Conservation (phyloP, 1,140 invertebrate genomes). For the Solen grandis region DNA sequence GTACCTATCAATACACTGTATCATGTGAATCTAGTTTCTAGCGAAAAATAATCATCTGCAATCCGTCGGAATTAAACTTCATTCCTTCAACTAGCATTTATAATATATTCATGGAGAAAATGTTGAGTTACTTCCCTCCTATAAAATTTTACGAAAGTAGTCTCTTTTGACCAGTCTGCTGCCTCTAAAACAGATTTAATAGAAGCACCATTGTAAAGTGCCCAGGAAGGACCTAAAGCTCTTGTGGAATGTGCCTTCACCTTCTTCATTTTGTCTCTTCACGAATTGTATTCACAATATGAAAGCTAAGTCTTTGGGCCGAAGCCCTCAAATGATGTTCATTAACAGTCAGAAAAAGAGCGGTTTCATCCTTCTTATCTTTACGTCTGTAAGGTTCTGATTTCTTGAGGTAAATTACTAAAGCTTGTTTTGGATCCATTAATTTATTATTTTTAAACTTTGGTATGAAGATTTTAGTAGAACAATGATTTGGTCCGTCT, state of each 20-base stretch:
- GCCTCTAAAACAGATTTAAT: constrained; percentile 8
- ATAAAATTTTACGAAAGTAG: constrained; percentile 10
- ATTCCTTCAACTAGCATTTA: too few species aligned
- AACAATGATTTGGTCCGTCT: constrained; percentile 5
- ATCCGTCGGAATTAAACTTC: too few species aligned
- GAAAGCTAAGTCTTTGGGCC: background rate
- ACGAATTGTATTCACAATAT: constrained; percentile 19
- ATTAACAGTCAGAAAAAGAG: constrained; percentile 8
- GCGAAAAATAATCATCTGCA: too few species aligned
- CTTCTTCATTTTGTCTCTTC: background rate
- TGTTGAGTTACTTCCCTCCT: background rate
- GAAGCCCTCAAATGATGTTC: constrained; percentile 8
- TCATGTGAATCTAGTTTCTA: too few species aligned
- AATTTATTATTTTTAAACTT: constrained; percentile 26
- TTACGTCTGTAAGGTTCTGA: background rate
- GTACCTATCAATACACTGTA: too few species aligned
- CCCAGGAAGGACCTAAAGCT: constrained; percentile 23
- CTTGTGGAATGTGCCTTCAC: constrained; percentile 6
- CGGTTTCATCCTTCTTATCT: constrained; percentile 10
- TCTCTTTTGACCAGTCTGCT: constrained; percentile 22
- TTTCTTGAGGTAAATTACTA: constrained; percentile 3
- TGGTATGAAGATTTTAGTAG: constrained; percentile 9
- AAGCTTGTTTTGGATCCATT: constrained; percentile 15
- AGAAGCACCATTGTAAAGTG: constrained; percentile 21
- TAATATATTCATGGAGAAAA: too few species aligned